A percentile compares a stretch with the other conserved stretches of the same genome.
Conservation (phyloP, 2,113 vertebrate genomes). For the Bambusicola thoracicus region DNA sequence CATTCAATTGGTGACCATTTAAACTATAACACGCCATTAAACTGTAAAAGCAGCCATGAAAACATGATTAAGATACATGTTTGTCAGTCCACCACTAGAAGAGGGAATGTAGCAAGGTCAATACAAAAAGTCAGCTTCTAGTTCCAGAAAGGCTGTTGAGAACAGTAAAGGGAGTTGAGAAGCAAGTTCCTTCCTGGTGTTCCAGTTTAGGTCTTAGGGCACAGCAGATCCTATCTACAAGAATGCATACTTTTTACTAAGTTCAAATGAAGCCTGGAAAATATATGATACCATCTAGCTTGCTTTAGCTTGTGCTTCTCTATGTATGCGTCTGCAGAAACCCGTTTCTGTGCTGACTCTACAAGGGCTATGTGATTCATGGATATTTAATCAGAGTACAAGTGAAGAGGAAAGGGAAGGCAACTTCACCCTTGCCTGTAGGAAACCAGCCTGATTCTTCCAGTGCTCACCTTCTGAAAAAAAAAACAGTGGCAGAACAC, state of each 20-base stretch:
- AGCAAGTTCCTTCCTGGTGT: background rate
- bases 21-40: slow-evolving; percentile 55
- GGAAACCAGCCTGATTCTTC: background rate
- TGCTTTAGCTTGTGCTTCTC: background rate
- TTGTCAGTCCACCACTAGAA: background rate
- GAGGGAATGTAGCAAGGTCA: background rate
- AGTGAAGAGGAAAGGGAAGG: background rate
- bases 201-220: background rate
- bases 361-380: background rate
- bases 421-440: background rate
- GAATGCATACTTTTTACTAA: background rate
- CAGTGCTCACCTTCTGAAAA: background rate
- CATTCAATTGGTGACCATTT: slow-evolving; percentile 69
- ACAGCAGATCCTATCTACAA: background rate
- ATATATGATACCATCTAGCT: background rate
- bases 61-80: slow-evolving; percentile 36
- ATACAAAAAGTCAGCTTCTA: background rate
- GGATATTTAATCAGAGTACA: background rate
- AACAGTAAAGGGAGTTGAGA: background rate
- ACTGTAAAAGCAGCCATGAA: slow-evolving; percentile 45
- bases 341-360: background rate
- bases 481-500: background rate
- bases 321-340: background rate
- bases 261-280: background rate
- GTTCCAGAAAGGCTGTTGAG: background rate